Evolutionary conservation across 2,797 vertebrate genomes (phyloP).

Genomic region (Mormyrus proboscirostris): DNA sequence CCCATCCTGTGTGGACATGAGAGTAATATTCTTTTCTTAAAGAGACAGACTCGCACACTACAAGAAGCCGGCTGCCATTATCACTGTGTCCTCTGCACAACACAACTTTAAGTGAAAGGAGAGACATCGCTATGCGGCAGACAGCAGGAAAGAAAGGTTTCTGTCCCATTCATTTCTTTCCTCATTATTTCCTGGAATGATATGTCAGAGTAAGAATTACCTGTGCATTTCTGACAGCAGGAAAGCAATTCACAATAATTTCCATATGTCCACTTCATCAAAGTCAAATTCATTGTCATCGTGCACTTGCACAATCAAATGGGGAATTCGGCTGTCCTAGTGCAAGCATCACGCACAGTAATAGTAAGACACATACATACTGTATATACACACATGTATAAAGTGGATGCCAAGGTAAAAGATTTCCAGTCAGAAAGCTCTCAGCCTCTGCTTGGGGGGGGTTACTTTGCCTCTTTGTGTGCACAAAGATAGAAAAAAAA

Average conservation of each 20-base stretch:
- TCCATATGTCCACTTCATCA: background rate
- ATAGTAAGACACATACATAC: background rate
- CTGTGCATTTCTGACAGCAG: slow-evolving; percentile 69
- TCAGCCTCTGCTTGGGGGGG: background rate
- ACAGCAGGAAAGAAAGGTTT: slow-evolving; percentile 65
- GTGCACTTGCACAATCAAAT: background rate
- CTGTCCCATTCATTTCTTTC: slow-evolving; percentile 78
- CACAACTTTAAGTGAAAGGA: slow-evolving; percentile 54
- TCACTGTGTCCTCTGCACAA: slow-evolving; percentile 73
- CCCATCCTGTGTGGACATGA: background rate
- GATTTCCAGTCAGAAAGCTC: slow-evolving; percentile 24
- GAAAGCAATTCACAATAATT: slow-evolving; percentile 63
- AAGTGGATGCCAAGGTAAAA: slow-evolving; percentile 70
- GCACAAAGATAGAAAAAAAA: background rate
- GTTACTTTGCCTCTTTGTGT: background rate
- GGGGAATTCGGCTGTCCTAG: background rate
- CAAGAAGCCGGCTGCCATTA: slow-evolving; percentile 72
- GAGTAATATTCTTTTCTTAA: background rate
- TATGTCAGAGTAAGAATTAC: slow-evolving; percentile 76
- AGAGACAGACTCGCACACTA: slow-evolving; percentile 55
- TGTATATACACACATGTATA: background rate
- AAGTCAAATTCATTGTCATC: background rate
- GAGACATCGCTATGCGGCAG: slow-evolving; percentile 60
- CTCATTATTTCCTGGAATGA: slow-evolving; percentile 79
- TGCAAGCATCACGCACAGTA: background rate